Percentiles rank a stretch among this genome's conserved stretches.
phyloP scores from a whole-genome alignment of 2,888 invertebrate species.

The Psylliodes chrysocephalus region DNA sequence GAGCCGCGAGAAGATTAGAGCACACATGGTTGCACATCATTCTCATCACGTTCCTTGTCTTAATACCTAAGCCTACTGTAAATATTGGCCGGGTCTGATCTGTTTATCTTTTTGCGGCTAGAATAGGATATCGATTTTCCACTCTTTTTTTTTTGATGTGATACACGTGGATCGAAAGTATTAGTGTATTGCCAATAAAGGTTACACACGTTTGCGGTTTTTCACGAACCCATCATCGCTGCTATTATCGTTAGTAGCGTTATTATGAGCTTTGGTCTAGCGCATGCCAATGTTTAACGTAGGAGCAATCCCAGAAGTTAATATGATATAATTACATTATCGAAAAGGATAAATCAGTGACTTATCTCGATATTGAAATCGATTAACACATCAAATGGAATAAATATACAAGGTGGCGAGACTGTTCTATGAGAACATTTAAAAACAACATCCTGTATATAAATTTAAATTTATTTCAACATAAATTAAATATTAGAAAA shows the following conservation, averaged over 20 bases:
- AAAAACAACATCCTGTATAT: too few species aligned
- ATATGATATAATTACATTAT: too few species aligned
- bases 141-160: constrained; percentile 28
- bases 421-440: too few species aligned
- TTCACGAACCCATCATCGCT: constrained; percentile 10
- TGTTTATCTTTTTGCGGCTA: constrained; percentile 48
- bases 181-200: constrained; percentile 26
- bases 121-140: constrained; percentile 45
- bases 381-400: too few species aligned
- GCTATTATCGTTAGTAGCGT: constrained; percentile 7
- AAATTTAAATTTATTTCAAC: too few species aligned
- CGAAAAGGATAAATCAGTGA: too few species aligned
- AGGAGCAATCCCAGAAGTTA: too few species aligned
- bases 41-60: constrained; percentile 57
- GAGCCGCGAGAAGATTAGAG: constrained; percentile 49
- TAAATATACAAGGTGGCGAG: too few species aligned
- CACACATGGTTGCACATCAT: constrained; percentile 45
- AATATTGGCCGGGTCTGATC: constrained; percentile 58
- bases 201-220: constrained; percentile 21
- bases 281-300: constrained; percentile 5
- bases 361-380: too few species aligned
- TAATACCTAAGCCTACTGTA: constrained; percentile 59
- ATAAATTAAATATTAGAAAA: too few species aligned
- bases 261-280: background rate
- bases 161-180: constrained; percentile 34